Evolutionary conservation across 2,113 vertebrate species (phyloP).

Genomic region (Lethenteron camtschaticum): DNA sequence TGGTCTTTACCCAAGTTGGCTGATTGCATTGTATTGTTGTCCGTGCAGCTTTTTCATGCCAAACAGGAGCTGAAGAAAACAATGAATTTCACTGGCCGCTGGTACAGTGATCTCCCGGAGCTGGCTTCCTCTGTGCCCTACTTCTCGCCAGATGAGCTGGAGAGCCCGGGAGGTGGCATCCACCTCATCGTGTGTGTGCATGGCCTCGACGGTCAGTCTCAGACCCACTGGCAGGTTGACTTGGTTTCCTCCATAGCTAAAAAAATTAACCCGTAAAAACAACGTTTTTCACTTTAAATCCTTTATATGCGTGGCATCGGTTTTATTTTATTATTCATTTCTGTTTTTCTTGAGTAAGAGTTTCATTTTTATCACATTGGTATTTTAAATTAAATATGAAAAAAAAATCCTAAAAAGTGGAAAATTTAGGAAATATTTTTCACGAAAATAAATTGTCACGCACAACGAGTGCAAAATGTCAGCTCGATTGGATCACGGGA

Average conservation of each 20-base stretch:
- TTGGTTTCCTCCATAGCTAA: not conserved
- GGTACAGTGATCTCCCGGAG: constrained; percentile 70
- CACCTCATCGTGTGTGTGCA: constrained; percentile 93
- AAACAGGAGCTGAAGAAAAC: constrained; percentile 67
- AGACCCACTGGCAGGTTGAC: not conserved
- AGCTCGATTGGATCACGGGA: too few relatives aligned
- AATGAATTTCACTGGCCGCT: constrained; percentile 65
- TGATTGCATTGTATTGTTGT: not conserved
- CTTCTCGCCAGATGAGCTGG: constrained; percentile 74
- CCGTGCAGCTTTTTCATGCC: constrained; percentile 58
- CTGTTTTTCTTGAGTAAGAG: too few relatives aligned
- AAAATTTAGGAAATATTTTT: too few relatives aligned
- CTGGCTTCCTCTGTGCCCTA: constrained; percentile 76
- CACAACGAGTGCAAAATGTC: too few relatives aligned
- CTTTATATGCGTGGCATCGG: too few relatives aligned
- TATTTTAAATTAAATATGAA: too few relatives aligned
- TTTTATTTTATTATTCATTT: too few relatives aligned
- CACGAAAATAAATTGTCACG: too few relatives aligned
- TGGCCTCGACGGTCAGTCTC: constrained; percentile 59
- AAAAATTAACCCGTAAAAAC: not conserved
- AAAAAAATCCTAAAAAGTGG: too few relatives aligned
- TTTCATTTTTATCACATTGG: too few relatives aligned
- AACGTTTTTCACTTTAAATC: too few relatives aligned
- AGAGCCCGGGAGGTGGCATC: constrained; percentile 57
- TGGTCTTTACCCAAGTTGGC: not conserved